phyloP scores from a whole-genome alignment of 1,140 invertebrate species.

The Rhyzopertha dominica region DNA sequence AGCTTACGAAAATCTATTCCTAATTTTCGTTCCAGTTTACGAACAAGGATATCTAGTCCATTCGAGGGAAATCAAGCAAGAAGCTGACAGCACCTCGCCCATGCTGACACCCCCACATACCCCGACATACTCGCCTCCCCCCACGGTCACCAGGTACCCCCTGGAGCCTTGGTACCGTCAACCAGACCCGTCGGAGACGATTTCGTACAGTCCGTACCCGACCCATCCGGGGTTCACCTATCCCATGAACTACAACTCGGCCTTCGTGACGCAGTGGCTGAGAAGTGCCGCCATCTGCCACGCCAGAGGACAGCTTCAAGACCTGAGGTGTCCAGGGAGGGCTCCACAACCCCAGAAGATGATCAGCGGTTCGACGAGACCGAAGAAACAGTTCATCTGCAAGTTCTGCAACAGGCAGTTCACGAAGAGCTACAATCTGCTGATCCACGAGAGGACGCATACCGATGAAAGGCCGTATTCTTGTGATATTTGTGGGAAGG shows the following conservation, averaged over 20 bases:
- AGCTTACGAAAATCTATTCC: too few species aligned
- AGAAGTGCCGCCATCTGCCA: slow-evolving; percentile 63
- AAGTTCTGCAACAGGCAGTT: slow-evolving; percentile 92
- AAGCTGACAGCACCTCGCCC: slow-evolving; percentile 56
- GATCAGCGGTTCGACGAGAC: slow-evolving; percentile 53
- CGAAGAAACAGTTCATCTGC: slow-evolving; percentile 94
- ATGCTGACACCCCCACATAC: slow-evolving; percentile 67
- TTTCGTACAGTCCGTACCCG: slow-evolving; percentile 10
- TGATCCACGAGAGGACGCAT: slow-evolving; percentile 93
- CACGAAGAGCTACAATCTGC: slow-evolving; percentile 93
- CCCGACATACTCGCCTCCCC: slow-evolving; percentile 56
- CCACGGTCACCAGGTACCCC: slow-evolving; percentile 43
- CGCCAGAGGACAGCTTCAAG: slow-evolving; percentile 43
- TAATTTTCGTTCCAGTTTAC: too few species aligned
- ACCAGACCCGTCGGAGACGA: slow-evolving; percentile 19
- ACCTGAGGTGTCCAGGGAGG: slow-evolving; percentile 44
- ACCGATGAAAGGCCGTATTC: slow-evolving; percentile 93
- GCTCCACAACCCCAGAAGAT: slow-evolving; percentile 54
- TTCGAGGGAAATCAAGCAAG: slow-evolving; percentile 56
- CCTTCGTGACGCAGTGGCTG: slow-evolving; percentile 67
- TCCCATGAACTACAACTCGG: slow-evolving; percentile 55
- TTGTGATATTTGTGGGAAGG: slow-evolving; percentile 93
- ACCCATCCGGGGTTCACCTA: slow-evolving; percentile 10
- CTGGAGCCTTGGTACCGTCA: slow-evolving; percentile 42
- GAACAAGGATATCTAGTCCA: too few species aligned